Evolutionary conservation across 2,888 invertebrate genomes (phyloP), one percentile per base, ranked within the genome.

Genomic region (Erynnis tages): DNA sequence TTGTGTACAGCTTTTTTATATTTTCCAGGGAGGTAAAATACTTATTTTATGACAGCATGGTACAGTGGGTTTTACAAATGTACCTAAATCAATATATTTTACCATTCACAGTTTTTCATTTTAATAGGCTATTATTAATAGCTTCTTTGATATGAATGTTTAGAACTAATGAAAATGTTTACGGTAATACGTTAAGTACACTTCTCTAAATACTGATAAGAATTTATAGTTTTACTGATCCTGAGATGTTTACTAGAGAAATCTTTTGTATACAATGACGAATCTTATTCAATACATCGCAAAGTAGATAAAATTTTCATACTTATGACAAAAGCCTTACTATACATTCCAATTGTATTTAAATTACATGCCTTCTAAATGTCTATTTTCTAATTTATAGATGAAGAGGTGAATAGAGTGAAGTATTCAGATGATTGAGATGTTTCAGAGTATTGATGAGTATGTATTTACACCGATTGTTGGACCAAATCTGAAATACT

Each of bases 281-380:
- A 56, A 58, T 40, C 35, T 52, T 52, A 49, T 52, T 43, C 13
- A 50, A 47, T 53, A 38, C 32, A 30, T 48, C 16, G 38, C 38
- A 50, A 55, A 30, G 37, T 55, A 68, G 64, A 60, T 68, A n/a
- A 67, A 71, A 73, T 71, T 43, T 73, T 79, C 69, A 73, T 73
- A 79, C 86, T 88, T 88, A 88, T 86, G 85, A 88, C 66, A 65
- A 75, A 77, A 76, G 85, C 87, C 85, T 87, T 87, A 76, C 75
- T 83, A 75, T 82, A 88, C 88, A 88, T 88, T 88, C 88, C 88
- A 88, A 70, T 79, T 81, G 81, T 86, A 84, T 85, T 86, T 84
- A 79, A 71, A 65, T 61, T 71, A 69, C 73, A 67, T 78, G 81
- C 80, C 80, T 84, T 84, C 63, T 60, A 77, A 76, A 71, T 73